phyloP scores from a whole-genome alignment of 2,888 invertebrate genomes.

The Bembecia ichneumoniformis region DNA sequence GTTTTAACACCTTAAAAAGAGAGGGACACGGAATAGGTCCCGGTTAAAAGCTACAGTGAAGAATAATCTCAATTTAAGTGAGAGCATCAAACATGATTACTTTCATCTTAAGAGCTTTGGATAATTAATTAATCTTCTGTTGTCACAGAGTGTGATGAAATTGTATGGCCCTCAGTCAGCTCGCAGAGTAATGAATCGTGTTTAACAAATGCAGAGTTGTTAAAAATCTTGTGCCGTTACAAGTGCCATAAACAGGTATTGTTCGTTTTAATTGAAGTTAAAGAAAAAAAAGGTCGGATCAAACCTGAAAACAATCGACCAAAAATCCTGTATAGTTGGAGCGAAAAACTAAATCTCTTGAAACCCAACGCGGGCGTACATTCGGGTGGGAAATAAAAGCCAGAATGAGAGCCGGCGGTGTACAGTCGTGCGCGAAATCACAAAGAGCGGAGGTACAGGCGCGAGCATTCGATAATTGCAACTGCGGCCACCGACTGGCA shows the following conservation, averaged over 20 bases:
- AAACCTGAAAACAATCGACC: constrained; percentile 13
- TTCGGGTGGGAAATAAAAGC: constrained; percentile 17
- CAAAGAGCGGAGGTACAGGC: constrained; percentile 27
- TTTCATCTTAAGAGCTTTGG: background rate
- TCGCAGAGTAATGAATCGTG: too few species aligned
- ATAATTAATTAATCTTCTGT: background rate
- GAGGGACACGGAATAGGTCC: too few species aligned
- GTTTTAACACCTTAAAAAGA: too few species aligned
- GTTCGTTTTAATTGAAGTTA: too few species aligned
- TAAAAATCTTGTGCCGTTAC: too few species aligned
- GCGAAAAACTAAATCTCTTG: constrained; percentile 24
- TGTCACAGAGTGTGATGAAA: background rate
- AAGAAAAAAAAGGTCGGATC: background rate
- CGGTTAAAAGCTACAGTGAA: too few species aligned
- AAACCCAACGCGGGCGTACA: constrained; percentile 20
- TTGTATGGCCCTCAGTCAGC: too few species aligned
- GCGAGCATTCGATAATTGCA: constrained; percentile 35
- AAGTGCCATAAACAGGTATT: too few species aligned
- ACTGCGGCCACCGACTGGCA: constrained; percentile 27
- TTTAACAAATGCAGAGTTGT: too few species aligned
- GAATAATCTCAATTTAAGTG: too few species aligned
- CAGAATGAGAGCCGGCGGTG: constrained; percentile 9
- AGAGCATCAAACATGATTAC: too few species aligned
- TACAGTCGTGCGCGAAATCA: constrained; percentile 27
- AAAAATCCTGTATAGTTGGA: constrained; percentile 14